These are phyloP conservation scores for Rhinolophus ferrumequinum DNA, from an alignment of 2,113 vertebrate genomes.

Conservation along the genomic window DNA sequence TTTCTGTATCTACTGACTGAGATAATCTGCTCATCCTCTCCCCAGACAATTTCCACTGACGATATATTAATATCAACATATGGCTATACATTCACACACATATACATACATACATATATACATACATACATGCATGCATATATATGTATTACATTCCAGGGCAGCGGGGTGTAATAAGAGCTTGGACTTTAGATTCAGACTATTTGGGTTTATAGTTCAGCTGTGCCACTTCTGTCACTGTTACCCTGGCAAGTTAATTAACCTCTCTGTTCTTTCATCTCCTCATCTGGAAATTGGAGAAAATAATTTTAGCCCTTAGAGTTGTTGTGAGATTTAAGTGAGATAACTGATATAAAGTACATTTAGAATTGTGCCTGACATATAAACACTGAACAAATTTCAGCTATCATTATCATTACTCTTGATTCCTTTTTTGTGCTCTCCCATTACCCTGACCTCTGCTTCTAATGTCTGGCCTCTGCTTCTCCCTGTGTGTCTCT, in stretches of 20 bases:
- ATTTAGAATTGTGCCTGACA: not conserved
- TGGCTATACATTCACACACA: not conserved
- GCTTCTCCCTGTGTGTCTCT: not conserved
- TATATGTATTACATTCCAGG: not conserved
- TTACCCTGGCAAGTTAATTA: not conserved
- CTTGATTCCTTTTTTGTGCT: not conserved
- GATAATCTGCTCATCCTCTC: not conserved
- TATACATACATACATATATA: no score
- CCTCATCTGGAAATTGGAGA: not conserved
- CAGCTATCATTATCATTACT: not conserved
- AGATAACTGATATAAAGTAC: not conserved
- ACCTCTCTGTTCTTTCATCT: not conserved
- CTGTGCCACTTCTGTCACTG: not conserved
- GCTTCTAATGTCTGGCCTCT: not conserved
- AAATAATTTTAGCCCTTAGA: not conserved
- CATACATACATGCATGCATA: not conserved
- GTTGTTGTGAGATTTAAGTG: not conserved
- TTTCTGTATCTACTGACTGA: not conserved
- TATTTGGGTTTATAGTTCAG: not conserved
- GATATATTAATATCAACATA: not conserved
- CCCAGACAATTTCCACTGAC: not conserved
- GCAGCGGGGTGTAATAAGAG: not conserved
- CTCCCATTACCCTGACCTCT: not conserved
- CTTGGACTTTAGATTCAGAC: not conserved
- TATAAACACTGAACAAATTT: not conserved